phyloP scores from a whole-genome alignment of 1,140 invertebrate genomes.

The Meteorus sp. region DNA sequence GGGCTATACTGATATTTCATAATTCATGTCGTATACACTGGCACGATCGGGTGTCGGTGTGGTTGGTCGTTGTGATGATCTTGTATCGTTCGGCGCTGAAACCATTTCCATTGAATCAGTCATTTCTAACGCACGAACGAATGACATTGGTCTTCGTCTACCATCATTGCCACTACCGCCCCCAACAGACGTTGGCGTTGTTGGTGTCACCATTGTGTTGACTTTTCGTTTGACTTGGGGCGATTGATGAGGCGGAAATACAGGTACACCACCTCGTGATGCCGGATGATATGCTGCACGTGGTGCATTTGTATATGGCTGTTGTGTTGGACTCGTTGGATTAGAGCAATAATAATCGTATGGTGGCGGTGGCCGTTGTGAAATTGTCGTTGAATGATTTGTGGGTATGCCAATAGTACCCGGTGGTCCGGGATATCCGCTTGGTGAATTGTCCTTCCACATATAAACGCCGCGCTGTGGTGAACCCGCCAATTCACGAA shows the following conservation, averaged over 20 bases:
- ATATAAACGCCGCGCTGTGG: constrained; percentile 81
- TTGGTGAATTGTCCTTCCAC: constrained; percentile 77
- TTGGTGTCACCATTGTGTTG: constrained; percentile 52
- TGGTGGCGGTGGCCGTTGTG: constrained; percentile 46
- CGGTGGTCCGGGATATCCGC: constrained; percentile 45
- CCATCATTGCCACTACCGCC: no score
- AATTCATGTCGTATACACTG: constrained; percentile 93
- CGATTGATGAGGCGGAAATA: constrained; percentile 67
- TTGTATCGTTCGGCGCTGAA: constrained; percentile 38
- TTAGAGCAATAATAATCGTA: constrained; percentile 70
- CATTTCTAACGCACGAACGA: constrained; percentile 89
- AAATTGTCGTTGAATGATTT: constrained; percentile 43
- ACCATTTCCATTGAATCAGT: constrained; percentile 80
- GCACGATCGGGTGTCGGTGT: constrained; percentile 78
- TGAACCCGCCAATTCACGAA: constrained; percentile 78
- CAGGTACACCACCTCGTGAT: constrained; percentile 66
- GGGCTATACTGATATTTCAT: constrained; percentile 88
- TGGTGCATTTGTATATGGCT: constrained; percentile 51
- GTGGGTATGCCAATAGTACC: constrained; percentile 43
- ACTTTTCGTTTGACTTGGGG: constrained; percentile 68
- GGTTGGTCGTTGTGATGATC: constrained; percentile 48
- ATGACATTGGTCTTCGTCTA: constrained; percentile 81
- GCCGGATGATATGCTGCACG: constrained; percentile 64
- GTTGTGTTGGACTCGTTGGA: constrained; percentile 76
- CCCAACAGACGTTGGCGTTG: constrained; percentile 55